Evolutionary conservation across 2,797 vertebrate genomes (phyloP).

Genomic region (Poliocrania exsul): DNA sequence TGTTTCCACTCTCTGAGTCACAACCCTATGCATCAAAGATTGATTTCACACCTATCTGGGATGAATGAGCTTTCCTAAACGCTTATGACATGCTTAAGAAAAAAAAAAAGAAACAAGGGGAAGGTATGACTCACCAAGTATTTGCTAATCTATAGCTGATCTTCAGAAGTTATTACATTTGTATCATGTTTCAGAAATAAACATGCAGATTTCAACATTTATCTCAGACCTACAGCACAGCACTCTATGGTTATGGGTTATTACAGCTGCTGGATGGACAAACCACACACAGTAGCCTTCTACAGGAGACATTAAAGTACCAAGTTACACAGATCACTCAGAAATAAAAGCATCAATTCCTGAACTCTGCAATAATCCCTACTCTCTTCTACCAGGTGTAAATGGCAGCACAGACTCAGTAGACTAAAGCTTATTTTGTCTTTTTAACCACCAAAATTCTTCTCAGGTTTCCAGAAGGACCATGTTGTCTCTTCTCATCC

Average conservation of each 20-base stretch:
- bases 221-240: conserved; percentile 66
- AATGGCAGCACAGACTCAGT: background rate
- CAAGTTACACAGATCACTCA: background rate
- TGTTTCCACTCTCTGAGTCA: conserved; percentile 59
- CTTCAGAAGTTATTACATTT: conserved; percentile 32
- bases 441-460: background rate
- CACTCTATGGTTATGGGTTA: background rate
- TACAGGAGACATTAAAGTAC: background rate
- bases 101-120: background rate
- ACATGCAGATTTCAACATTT: conserved; percentile 27
- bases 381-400: background rate
- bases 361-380: background rate
- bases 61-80: conserved; percentile 52
- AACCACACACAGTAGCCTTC: background rate
- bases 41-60: conserved; percentile 56
- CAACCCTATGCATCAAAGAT: conserved; percentile 46
- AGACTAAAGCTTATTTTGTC: background rate
- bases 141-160: conserved; percentile 55
- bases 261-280: conserved; percentile 22
- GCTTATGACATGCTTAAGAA: conserved; percentile 6
- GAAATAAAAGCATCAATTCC: background rate
- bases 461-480: background rate
- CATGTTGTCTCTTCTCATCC: background rate
- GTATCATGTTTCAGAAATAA: conserved; percentile 15
- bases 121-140: conserved; percentile 47